Evolutionary conservation across 2,888 invertebrate genomes (phyloP).

Genomic region (Ophion ventricosus): DNA sequence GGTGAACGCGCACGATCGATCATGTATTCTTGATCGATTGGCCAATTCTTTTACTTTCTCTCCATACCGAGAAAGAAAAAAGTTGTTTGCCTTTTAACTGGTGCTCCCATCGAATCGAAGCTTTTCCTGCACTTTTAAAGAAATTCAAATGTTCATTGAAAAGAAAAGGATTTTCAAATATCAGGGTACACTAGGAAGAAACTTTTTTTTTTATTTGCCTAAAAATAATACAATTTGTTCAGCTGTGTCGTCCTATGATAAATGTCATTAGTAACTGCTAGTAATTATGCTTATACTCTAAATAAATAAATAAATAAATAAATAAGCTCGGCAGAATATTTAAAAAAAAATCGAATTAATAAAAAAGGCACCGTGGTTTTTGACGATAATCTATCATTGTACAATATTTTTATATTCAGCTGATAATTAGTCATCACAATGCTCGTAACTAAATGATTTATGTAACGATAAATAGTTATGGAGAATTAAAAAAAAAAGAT

Average conservation of each 20-base stretch:
- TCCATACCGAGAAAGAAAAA: not conserved
- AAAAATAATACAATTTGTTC: not conserved
- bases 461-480: not conserved
- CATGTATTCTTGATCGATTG: slow-evolving; percentile 41
- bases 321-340: not conserved
- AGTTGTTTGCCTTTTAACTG: not conserved
- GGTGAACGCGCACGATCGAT: slow-evolving; percentile 39
- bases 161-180: not conserved
- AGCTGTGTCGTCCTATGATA: not conserved
- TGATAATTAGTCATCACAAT: not conserved
- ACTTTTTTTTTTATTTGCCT: not conserved
- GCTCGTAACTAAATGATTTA: not conserved
- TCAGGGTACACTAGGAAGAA: not conserved
- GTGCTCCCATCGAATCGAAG: not conserved
- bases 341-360: not conserved
- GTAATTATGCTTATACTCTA: not conserved
- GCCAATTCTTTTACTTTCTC: slow-evolving; percentile 5
- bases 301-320: not conserved
- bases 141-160: not conserved
- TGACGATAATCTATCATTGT: not conserved
- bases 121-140: not conserved
- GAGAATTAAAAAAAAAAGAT: not conserved
- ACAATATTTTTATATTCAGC: not conserved
- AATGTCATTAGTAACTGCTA: not conserved
- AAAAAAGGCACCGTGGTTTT: not conserved